phyloP scores from a whole-genome alignment of 2,888 invertebrate species.

The Cancer borealis region DNA sequence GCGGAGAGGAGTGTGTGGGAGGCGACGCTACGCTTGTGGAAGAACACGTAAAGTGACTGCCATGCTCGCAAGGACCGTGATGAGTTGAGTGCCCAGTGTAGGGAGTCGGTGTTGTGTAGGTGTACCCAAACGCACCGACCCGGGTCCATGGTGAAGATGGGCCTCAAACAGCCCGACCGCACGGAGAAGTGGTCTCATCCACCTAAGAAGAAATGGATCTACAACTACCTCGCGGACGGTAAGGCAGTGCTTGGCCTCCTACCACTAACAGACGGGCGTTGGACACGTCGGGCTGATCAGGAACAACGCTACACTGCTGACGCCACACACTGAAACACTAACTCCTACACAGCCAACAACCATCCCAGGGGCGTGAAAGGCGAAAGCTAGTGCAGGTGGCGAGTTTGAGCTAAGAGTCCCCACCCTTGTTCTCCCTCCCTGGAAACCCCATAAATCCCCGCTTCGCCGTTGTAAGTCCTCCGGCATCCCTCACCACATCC shows the following conservation, averaged over 20 bases:
- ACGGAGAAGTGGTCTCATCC: slow-evolving; percentile 72
- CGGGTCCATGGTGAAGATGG: slow-evolving; percentile 61
- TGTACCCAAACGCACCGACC: slow-evolving; percentile 32
- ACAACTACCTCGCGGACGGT: slow-evolving; percentile 71
- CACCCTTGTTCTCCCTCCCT: background rate
- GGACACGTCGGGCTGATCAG: slow-evolving; percentile 18
- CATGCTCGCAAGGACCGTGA: slow-evolving; percentile 45
- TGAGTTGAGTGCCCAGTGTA: slow-evolving; percentile 51
- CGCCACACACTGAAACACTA: slow-evolving; percentile 22
- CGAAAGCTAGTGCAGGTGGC: slow-evolving; percentile 4
- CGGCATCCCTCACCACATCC: slow-evolving; percentile 12
- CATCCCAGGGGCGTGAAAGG: slow-evolving; percentile 15
- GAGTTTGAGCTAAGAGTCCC: slow-evolving; percentile 11
- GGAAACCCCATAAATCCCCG: background rate
- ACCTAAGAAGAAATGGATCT: slow-evolving; percentile 74
- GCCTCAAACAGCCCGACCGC: slow-evolving; percentile 64
- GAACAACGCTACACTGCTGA: background rate
- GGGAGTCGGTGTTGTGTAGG: slow-evolving; percentile 43
- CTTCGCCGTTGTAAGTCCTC: background rate
- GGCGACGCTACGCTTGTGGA: slow-evolving; percentile 42
- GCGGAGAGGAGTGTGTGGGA: background rate
- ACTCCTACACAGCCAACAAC: background rate
- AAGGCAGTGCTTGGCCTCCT: slow-evolving; percentile 39
- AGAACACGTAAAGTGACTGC: slow-evolving; percentile 15
- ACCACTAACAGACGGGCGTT: background rate